A percentile compares a stretch with the other conserved stretches of the same genome.
Conservation (phyloP, 2,888 invertebrate genomes). For the Napeogenes sylphis region DNA sequence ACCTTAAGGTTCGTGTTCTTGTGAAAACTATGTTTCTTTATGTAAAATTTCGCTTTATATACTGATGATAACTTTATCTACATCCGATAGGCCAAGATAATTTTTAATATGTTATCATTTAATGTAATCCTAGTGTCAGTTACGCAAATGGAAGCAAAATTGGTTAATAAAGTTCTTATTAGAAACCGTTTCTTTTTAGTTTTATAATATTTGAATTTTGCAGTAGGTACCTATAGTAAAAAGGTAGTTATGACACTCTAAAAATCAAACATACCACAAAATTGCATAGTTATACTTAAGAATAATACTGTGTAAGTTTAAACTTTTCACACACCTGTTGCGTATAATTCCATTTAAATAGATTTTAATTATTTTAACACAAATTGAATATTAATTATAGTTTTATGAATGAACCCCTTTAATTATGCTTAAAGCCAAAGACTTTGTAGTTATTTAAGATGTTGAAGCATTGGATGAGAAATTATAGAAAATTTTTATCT, state of each 20-base stretch:
- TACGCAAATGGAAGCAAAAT: conserved; percentile 9
- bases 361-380: too few relatives aligned
- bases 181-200: conserved; percentile 1
- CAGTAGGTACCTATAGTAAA: conserved; percentile 33
- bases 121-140: not conserved
- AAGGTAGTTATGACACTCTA: conserved; percentile 12
- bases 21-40: not conserved
- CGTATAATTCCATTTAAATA: too few relatives aligned
- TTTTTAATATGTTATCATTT: not conserved
- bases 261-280: too few relatives aligned
- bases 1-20: not conserved
- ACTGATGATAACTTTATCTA: not conserved
- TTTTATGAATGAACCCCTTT: too few relatives aligned
- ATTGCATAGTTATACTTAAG: too few relatives aligned
- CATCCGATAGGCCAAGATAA: not conserved
- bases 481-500: too few relatives aligned
- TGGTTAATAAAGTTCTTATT: not conserved
- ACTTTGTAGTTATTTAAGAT: too few relatives aligned
- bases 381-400: too few relatives aligned
- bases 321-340: too few relatives aligned
- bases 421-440: too few relatives aligned
- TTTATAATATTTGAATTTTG: conserved; percentile 25
- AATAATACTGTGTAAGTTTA: too few relatives aligned
- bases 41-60: not conserved
- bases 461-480: too few relatives aligned